Conservation (phyloP, 2,797 vertebrate species). For the Myotis findleyi region DNA sequence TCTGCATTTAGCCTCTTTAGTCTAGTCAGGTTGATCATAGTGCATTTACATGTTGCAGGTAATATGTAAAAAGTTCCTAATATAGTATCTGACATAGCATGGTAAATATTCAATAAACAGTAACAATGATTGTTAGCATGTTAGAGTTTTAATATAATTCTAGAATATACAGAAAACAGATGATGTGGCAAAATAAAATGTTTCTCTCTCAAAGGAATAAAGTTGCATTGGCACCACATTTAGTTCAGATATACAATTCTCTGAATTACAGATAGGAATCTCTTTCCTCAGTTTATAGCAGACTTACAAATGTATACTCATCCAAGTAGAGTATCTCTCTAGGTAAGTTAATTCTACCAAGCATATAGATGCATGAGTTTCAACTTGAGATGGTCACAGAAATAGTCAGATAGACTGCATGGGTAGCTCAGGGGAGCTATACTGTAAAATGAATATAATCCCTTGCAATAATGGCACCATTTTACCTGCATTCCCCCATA, state of each 20-base stretch:
- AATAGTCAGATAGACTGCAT: not conserved
- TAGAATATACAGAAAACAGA: not conserved
- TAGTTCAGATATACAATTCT: slow-evolving; percentile 15
- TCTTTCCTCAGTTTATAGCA: not conserved
- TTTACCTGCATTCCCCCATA: slow-evolving; percentile 26
- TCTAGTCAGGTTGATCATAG: not conserved
- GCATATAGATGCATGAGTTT: not conserved
- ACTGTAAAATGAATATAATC: slow-evolving; percentile 19
- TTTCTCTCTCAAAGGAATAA: slow-evolving; percentile 16
- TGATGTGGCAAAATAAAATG: not conserved
- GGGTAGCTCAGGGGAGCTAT: not conserved
- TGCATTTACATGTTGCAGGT: not conserved
- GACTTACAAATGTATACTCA: not conserved
- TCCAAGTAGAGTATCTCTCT: not conserved
- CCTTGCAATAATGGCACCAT: not conserved
- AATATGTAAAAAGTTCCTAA: not conserved
- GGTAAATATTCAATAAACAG: not conserved
- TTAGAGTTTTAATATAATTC: slow-evolving; percentile 4
- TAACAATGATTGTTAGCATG: not conserved
- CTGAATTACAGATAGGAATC: slow-evolving; percentile 14
- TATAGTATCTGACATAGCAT: not conserved
- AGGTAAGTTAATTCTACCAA: not conserved
- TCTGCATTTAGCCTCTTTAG: not conserved
- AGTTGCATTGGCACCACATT: not conserved
- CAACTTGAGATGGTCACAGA: not conserved